Percentiles rank a stretch among this genome's conserved stretches.
phyloP scores from a whole-genome alignment of 2,113 vertebrate species.

The Crotalus viridis region DNA sequence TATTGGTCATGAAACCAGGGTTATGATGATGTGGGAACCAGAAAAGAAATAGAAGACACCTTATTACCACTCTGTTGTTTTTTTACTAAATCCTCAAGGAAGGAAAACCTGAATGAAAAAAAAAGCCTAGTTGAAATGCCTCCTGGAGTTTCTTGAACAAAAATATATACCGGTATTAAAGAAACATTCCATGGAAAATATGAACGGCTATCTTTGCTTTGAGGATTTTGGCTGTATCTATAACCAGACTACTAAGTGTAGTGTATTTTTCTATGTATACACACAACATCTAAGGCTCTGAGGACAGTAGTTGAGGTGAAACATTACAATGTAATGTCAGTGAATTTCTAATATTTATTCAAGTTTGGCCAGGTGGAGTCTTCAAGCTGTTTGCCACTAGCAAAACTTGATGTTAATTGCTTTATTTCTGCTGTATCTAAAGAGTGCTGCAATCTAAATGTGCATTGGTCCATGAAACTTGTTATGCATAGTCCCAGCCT shows the following conservation, averaged over 20 bases:
- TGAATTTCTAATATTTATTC: not conserved
- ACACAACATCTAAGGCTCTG: not conserved
- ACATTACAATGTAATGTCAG: not conserved
- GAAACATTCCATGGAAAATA: not conserved
- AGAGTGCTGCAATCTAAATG: not conserved
- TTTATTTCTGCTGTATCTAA: not conserved
- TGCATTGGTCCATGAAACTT: not conserved
- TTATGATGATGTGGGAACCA: not conserved
- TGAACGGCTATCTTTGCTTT: not conserved
- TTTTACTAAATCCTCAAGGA: not conserved
- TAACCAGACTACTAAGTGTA: not conserved
- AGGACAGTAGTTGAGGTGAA: not conserved
- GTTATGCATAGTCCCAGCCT: not conserved
- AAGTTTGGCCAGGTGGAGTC: not conserved
- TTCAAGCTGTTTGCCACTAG: not conserved
- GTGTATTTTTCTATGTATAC: not conserved
- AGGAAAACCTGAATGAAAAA: not conserved
- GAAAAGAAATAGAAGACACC: not conserved
- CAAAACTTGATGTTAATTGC: not conserved
- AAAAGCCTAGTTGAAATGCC: not conserved
- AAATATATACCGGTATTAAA: not conserved
- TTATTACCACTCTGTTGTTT: not conserved
- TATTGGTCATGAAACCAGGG: not conserved
- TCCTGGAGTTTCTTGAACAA: not conserved
- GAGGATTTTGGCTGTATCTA: not conserved